A percentile compares a stretch with the other conserved stretches of the same genome.
Conservation (phyloP, 2,888 invertebrate species). For the Ceramica pisi region DNA sequence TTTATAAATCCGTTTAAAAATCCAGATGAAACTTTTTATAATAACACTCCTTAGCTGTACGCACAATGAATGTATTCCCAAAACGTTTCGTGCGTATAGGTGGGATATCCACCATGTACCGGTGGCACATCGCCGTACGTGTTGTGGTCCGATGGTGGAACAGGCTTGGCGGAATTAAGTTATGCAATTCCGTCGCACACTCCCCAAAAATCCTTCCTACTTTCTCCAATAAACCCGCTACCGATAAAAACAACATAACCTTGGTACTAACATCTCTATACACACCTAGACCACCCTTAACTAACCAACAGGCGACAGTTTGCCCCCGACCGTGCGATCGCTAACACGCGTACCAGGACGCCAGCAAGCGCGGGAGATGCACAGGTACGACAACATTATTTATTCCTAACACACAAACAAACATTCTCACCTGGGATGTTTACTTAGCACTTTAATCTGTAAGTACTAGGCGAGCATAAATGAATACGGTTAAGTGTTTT, state of each 20-base stretch:
- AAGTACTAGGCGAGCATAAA: slow-evolving; percentile 47
- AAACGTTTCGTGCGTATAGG: too few relatives aligned
- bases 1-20: too few relatives aligned
- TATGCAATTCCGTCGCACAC: too few relatives aligned
- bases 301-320: slow-evolving; percentile 80
- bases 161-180: too few relatives aligned
- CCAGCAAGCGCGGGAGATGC: slow-evolving; percentile 73
- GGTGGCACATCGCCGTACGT: too few relatives aligned
- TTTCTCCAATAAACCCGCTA: neutral
- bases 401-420: slow-evolving; percentile 57
- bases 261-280: slow-evolving; percentile 75
- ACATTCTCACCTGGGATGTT: slow-evolving; percentile 32
- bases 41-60: too few relatives aligned
- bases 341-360: slow-evolving; percentile 65
- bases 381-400: slow-evolving; percentile 72
- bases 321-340: slow-evolving; percentile 70
- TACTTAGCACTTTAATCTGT: slow-evolving; percentile 31
- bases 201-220: neutral
- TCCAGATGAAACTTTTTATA: too few relatives aligned
- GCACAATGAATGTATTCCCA: too few relatives aligned
- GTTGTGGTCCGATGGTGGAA: too few relatives aligned
- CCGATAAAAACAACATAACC: slow-evolving; percentile 9
- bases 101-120: too few relatives aligned
- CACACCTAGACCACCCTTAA: slow-evolving; percentile 71
- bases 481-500: slow-evolving; percentile 16